Percentiles rank a stretch among this genome's conserved stretches.
These are phyloP conservation scores for Saguinus imperator DNA, from an alignment of 2,113 vertebrate genomes.

Conservation along the genomic window DNA sequence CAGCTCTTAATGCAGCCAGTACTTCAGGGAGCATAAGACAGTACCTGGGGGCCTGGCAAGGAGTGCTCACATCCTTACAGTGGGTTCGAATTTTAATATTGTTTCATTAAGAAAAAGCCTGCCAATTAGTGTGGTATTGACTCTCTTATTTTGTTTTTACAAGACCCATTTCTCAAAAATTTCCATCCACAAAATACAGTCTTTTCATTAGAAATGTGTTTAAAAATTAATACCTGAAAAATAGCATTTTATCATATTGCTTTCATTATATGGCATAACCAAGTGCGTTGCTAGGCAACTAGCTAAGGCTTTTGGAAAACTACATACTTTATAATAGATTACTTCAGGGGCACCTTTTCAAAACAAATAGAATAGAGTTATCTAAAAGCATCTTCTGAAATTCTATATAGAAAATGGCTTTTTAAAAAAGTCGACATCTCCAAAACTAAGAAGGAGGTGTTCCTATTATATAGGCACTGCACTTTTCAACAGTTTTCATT, in stretches of 20 bases:
- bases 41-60: conserved; percentile 32
- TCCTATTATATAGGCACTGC: neutral
- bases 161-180: neutral
- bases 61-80: conserved; percentile 7
- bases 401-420: conserved; percentile 9
- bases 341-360: conserved; percentile 67
- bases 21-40: conserved; percentile 55
- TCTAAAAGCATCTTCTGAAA: conserved; percentile 67
- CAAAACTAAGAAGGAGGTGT: neutral
- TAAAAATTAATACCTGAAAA: conserved; percentile 72
- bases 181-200: conserved; percentile 37
- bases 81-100: conserved; percentile 67
- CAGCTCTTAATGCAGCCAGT: conserved; percentile 27
- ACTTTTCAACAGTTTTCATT: neutral
- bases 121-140: conserved; percentile 58
- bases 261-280: conserved; percentile 79
- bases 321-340: conserved; percentile 75
- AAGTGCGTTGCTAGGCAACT: conserved; percentile 83
- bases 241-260: conserved; percentile 68
- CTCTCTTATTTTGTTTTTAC: conserved; percentile 44
- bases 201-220: conserved; percentile 44
- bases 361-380: conserved; percentile 71
- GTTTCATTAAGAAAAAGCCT: conserved; percentile 52
- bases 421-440: conserved; percentile 50
- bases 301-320: conserved; percentile 63